Percentiles rank a stretch among this genome's conserved stretches.
phyloP scores from a whole-genome alignment of 2,113 vertebrate genomes.

The Irena cyanogastra region DNA sequence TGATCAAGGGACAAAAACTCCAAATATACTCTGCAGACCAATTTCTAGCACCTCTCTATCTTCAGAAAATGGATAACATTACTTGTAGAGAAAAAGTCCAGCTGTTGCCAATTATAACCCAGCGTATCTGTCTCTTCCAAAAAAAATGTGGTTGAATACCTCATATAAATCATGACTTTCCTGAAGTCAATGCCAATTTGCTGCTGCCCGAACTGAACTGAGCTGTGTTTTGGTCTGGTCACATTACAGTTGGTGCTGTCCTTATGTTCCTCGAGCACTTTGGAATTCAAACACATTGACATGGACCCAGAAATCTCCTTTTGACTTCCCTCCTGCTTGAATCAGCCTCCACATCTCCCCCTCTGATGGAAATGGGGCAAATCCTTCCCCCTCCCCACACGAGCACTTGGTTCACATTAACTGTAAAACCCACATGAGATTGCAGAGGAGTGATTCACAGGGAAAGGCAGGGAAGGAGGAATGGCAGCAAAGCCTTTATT shows the following conservation, averaged over 20 bases:
- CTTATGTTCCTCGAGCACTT: background rate
- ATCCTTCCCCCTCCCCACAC: constrained; percentile 34
- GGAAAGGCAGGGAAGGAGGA: constrained; percentile 33
- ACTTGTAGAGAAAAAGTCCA: background rate
- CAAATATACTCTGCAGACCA: background rate
- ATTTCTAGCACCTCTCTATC: background rate
- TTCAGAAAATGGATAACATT: background rate
- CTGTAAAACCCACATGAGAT: background rate
- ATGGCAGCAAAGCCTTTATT: background rate
- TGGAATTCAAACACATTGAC: background rate
- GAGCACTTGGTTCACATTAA: constrained; percentile 70
- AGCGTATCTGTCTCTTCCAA: background rate
- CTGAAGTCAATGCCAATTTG: background rate
- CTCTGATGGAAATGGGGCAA: background rate
- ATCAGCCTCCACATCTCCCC: background rate
- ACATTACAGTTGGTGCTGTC: background rate
- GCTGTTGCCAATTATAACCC: background rate
- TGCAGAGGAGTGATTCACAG: constrained; percentile 63
- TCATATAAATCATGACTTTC: background rate
- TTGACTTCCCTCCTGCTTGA: background rate
- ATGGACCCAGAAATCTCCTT: background rate
- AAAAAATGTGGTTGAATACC: background rate
- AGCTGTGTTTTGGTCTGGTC: background rate
- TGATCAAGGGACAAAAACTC: background rate
- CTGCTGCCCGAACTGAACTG: background rate